Percentiles rank a stretch among this genome's conserved stretches.
Conservation (phyloP, 1,140 invertebrate genomes). For the Trichogramma pretiosum region DNA sequence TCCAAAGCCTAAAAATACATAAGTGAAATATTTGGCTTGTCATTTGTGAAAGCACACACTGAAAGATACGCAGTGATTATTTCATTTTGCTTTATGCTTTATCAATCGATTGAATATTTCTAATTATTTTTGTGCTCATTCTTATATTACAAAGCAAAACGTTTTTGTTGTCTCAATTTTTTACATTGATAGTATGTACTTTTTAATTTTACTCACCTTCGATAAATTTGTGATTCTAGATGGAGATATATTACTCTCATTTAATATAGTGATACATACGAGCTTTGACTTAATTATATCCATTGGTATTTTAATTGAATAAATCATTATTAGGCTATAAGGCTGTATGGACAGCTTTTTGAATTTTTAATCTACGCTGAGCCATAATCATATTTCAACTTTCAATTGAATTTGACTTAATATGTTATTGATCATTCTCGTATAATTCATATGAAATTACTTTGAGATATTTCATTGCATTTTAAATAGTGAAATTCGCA, state of each 20-base stretch:
- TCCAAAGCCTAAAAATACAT: constrained; percentile 9
- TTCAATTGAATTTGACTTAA: background rate
- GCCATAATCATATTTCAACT: constrained; percentile 2
- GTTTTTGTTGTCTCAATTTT: background rate
- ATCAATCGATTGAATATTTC: constrained; percentile 3
- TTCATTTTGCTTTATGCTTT: constrained; percentile 4
- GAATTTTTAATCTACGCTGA: too few species aligned
- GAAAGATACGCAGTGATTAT: background rate
- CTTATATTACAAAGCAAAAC: constrained; percentile 13
- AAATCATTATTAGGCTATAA: too few species aligned
- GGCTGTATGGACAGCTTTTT: too few species aligned
- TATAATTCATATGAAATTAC: constrained; percentile 13
- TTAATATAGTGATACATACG: too few species aligned
- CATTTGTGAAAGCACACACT: background rate
- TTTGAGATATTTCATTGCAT: too few species aligned
- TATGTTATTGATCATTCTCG: too few species aligned
- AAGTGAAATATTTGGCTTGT: constrained; percentile 7
- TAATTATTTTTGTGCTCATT: constrained; percentile 1
- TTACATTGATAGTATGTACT: constrained; percentile 13
- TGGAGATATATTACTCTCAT: constrained; percentile 13
- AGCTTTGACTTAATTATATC: too few species aligned
- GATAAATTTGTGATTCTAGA: constrained; percentile 12
- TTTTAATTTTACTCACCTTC: constrained; percentile 19
- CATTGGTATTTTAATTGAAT: too few species aligned
- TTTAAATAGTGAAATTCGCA: too few species aligned